Percentiles rank a stretch among this genome's conserved stretches.
Evolutionary conservation across 2,888 invertebrate genomes (phyloP).

Genomic region (Ommatoiulus sabulosus): DNA sequence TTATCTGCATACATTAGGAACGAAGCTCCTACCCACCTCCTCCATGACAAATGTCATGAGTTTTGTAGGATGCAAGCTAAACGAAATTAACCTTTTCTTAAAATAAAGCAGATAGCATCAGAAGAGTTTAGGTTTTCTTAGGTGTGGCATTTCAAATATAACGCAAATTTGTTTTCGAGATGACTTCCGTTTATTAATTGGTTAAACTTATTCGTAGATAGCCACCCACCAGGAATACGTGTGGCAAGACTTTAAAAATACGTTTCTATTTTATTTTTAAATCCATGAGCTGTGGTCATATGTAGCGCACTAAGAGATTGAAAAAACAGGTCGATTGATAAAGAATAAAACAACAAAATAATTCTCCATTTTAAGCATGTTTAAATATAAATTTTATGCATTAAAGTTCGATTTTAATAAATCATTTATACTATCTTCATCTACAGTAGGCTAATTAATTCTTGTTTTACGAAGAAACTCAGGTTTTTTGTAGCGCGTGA

Average conservation of each 20-base stretch:
- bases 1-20: background rate
- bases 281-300: too few relatives aligned
- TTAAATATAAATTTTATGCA: too few relatives aligned
- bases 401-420: too few relatives aligned
- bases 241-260: background rate
- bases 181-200: constrained; percentile 32
- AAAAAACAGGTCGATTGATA: too few relatives aligned
- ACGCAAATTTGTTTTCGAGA: background rate
- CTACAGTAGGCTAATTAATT: too few relatives aligned
- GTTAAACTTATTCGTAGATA: background rate
- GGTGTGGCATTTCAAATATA: background rate
- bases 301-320: too few relatives aligned
- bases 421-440: too few relatives aligned
- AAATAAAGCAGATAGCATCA: background rate
- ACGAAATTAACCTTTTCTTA: background rate
- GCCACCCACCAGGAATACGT: background rate
- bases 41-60: background rate
- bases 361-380: too few relatives aligned
- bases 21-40: background rate
- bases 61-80: background rate
- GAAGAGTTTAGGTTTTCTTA: background rate
- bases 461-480: too few relatives aligned
- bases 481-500: too few relatives aligned
- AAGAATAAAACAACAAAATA: too few relatives aligned
- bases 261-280: background rate